Evolutionary conservation across 2,888 invertebrate genomes (phyloP), one percentile per base, ranked within the genome.

Genomic region (Thera obeliscata): DNA sequence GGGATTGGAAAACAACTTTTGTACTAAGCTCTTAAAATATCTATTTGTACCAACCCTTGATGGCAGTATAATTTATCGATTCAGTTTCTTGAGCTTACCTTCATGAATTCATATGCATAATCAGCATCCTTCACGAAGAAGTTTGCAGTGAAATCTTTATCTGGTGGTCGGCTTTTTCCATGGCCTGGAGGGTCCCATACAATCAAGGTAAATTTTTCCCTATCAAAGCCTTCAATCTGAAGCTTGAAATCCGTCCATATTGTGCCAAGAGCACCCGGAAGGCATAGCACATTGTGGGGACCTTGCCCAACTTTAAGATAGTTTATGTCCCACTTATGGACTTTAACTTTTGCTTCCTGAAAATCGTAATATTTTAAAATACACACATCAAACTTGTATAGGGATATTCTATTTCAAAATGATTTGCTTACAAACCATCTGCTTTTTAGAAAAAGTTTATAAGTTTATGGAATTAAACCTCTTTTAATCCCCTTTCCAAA

Each of bases 181-280:
- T 97, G 98, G 0, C 98, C 98, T 0, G 97, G 97, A 0, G 98
- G 98, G 87, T 98, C 98, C 97, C 96, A 97, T 0, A 95, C 96
- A 7, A 96, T 86, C 38, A 96, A 74, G 1, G 95, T 96, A 74
- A 96, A 95, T 79, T 95, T 94, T 2, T 94, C 87, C 70, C 85
- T 88, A 81, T 96, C 91, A 46, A 97, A 87, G 65, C 95, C 94
- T 76, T 96, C 95, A 7, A 97, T 91, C 88, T 97, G 97, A 0
- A 97, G 96, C 73, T 94, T 95, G 80, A 98, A 98, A 85, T 98
- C 97, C 0, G 96, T 97, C 96, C 96, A 96, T 61, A 96, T 95
- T 0, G 96, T 95, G 1, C 98, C 98, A 46, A 98, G 83, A 0
- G 97, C 96, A 50, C 98, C 98, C 0, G 98, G 98, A 82, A 97